Evolutionary conservation across 2,888 invertebrate genomes (phyloP).

Genomic region (Hydrotaea diabolus): DNA sequence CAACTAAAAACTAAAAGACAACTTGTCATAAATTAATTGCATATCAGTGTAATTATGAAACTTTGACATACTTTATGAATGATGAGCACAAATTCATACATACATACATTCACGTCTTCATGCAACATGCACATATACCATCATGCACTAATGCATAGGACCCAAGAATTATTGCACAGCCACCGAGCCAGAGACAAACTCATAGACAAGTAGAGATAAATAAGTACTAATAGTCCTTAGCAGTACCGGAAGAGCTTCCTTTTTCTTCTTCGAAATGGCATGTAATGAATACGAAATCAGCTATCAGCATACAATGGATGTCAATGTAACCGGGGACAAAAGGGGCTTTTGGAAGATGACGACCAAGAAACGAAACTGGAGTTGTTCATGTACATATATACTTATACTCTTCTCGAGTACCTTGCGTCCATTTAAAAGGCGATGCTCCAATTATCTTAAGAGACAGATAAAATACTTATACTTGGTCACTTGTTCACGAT

Average conservation of each 20-base stretch:
- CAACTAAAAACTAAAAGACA: slow-evolving; percentile 67
- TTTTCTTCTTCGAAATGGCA: slow-evolving; percentile 32
- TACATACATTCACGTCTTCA: too few species aligned
- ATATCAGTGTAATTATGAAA: slow-evolving; percentile 76
- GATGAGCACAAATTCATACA: slow-evolving; percentile 27
- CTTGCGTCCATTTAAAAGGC: background rate
- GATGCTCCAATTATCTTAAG: background rate
- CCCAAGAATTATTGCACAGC: too few species aligned
- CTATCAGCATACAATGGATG: slow-evolving; percentile 26
- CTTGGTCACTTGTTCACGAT: background rate
- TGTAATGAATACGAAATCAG: slow-evolving; percentile 49
- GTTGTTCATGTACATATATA: background rate
- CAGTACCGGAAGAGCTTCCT: slow-evolving; percentile 22
- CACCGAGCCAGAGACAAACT: background rate
- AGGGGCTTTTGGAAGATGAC: background rate
- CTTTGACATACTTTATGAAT: slow-evolving; percentile 67
- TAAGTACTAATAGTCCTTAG: slow-evolving; percentile 37
- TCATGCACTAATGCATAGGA: too few species aligned
- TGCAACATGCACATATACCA: too few species aligned
- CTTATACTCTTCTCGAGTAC: background rate
- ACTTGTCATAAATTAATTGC: slow-evolving; percentile 77
- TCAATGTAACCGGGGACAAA: slow-evolving; percentile 9
- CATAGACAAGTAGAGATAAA: slow-evolving; percentile 1
- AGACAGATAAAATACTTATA: background rate
- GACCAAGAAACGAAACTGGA: slow-evolving; percentile 15